Conservation (phyloP, 1,140 invertebrate species). For the Pteromalus puparum region DNA sequence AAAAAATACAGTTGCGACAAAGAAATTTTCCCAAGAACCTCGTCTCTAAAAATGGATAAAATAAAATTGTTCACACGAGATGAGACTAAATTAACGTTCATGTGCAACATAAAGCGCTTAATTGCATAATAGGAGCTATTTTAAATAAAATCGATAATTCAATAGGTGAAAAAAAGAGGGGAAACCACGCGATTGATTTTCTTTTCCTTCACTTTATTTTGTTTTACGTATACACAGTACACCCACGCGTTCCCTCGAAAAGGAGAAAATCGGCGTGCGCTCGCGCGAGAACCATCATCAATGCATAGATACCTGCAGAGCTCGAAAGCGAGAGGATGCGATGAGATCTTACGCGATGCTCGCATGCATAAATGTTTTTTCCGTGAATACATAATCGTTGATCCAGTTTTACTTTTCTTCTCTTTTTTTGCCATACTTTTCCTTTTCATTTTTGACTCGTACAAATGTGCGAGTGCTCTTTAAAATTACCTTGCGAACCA, state of each 20-base stretch:
- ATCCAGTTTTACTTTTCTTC: slow-evolving; percentile 7
- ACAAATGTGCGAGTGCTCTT: not conserved
- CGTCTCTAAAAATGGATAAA: no score
- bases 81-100: no score
- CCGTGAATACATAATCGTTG: not conserved
- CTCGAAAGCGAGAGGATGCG: slow-evolving; percentile 35
- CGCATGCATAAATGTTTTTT: not conserved
- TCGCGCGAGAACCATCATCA: not conserved
- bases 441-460: not conserved
- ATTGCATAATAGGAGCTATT: not conserved
- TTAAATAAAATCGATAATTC: slow-evolving; percentile 1
- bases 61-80: no score
- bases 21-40: not conserved
- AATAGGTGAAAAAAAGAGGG: not conserved
- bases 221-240: slow-evolving; percentile 38
- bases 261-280: slow-evolving; percentile 34
- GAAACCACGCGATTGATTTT: not conserved
- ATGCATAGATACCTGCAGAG: slow-evolving; percentile 8
- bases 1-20: not conserved
- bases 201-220: slow-evolving; percentile 27
- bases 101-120: no score
- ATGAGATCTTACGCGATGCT: slow-evolving; percentile 18
- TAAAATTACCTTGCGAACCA: not conserved
- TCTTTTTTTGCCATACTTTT: not conserved
- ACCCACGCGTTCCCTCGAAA: slow-evolving; percentile 36